Conservation (phyloP, 1,140 invertebrate species). For the Drosophila virilis region DNA sequence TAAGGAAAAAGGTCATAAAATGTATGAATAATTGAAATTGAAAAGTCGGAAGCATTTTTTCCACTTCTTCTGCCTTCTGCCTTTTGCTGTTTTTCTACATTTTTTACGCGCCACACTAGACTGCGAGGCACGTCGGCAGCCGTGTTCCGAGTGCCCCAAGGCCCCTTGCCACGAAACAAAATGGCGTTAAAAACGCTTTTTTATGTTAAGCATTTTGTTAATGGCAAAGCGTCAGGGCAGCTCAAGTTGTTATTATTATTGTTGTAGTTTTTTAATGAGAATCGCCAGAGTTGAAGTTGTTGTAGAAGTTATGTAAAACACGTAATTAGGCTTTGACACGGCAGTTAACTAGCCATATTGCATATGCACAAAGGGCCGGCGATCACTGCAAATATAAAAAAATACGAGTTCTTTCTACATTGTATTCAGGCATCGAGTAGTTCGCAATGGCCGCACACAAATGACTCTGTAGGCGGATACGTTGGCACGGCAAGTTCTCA, state of each 20-base stretch:
- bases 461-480: too few relatives aligned
- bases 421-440: too few relatives aligned
- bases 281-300: neutral
- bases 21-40: constrained; percentile 82
- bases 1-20: constrained; percentile 81
- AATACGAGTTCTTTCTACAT: too few relatives aligned
- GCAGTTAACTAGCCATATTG: constrained; percentile 20
- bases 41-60: constrained; percentile 76
- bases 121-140: constrained; percentile 1
- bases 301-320: constrained; percentile 31
- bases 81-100: neutral
- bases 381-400: neutral
- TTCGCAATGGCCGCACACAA: too few relatives aligned
- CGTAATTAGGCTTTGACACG: constrained; percentile 38
- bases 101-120: neutral
- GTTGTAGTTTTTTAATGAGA: constrained; percentile 21
- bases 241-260: neutral
- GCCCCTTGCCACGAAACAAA: constrained; percentile 45
- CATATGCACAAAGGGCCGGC: neutral
- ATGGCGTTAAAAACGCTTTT: constrained; percentile 77
- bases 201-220: constrained; percentile 81
- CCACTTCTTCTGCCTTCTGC: neutral
- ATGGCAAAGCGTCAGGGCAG: constrained; percentile 54
- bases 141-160: neutral
- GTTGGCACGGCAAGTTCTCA: too few relatives aligned